phyloP scores from a whole-genome alignment of 1,140 invertebrate genomes.

The Sycobia sp. region DNA sequence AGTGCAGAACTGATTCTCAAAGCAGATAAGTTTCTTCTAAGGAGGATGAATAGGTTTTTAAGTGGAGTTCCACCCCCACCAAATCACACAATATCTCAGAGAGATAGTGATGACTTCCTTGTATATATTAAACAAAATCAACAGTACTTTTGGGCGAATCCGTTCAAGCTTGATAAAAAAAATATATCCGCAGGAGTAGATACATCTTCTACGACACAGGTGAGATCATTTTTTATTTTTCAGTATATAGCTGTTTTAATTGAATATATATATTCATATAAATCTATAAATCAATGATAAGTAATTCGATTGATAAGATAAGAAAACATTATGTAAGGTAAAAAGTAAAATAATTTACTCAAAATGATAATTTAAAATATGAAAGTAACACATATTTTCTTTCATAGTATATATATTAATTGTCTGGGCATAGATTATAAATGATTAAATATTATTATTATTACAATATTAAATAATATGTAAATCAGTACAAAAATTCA shows the following conservation, averaged over 20 bases:
- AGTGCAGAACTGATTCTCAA: slow-evolving; percentile 46
- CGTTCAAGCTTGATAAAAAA: slow-evolving; percentile 47
- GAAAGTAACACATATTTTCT: no score
- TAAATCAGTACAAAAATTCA: no score
- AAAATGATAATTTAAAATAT: no score
- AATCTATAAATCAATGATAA: no score
- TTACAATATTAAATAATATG: no score
- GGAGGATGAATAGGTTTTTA: slow-evolving; percentile 50
- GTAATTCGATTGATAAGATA: neutral
- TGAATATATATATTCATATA: no score
- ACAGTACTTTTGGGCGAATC: slow-evolving; percentile 55
- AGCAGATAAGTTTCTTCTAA: slow-evolving; percentile 45
- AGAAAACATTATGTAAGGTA: neutral
- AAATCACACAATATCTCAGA: slow-evolving; percentile 67
- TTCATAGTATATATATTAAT: no score
- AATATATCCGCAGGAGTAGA: neutral
- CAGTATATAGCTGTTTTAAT: no score
- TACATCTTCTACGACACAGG: neutral
- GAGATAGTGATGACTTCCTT: slow-evolving; percentile 68
- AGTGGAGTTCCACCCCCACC: slow-evolving; percentile 70
- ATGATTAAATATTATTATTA: no score
- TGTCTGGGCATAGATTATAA: no score
- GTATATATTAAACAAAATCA: slow-evolving; percentile 54
- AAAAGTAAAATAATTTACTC: neutral
- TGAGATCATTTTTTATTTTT: neutral